These are phyloP conservation scores for Istiophorus platypterus DNA, from an alignment of 2,113 vertebrate genomes.

Conservation along the genomic window DNA sequence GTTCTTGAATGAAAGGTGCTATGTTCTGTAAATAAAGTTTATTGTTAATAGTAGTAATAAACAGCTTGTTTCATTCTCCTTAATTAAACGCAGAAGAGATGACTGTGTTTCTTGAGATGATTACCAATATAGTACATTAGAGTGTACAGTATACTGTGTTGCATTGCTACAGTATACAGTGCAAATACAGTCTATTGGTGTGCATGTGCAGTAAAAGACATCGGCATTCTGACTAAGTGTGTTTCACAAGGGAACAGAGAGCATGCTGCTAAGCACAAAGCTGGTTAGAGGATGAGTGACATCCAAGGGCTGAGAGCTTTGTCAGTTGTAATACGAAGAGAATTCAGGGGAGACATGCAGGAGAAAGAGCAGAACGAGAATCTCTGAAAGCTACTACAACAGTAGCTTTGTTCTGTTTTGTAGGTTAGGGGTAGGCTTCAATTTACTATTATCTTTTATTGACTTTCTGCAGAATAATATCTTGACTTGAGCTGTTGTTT, in stretches of 20 bases:
- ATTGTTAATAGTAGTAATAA: not conserved
- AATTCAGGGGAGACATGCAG: slow-evolving; percentile 34
- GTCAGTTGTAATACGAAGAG: slow-evolving; percentile 34
- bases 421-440: not conserved
- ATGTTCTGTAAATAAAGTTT: not conserved
- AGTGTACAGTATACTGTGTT: no score
- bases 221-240: slow-evolving; percentile 47
- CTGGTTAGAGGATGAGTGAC: slow-evolving; percentile 33
- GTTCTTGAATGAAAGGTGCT: not conserved
- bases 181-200: not conserved
- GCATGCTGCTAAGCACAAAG: slow-evolving; percentile 64
- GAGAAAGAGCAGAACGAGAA: slow-evolving; percentile 15
- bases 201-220: not conserved
- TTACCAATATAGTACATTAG: not conserved
- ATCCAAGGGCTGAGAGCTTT: slow-evolving; percentile 27
- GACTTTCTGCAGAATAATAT: not conserved
- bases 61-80: not conserved
- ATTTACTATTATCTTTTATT: not conserved
- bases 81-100: not conserved
- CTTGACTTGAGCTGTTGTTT: no score
- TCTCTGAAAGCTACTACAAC: not conserved
- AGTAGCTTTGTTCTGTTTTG: slow-evolving; percentile 39
- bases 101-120: not conserved
- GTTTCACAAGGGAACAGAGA: slow-evolving; percentile 58
- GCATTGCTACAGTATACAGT: no score